Percentiles rank a stretch among this genome's conserved stretches.
Conservation (phyloP, 2,797 vertebrate genomes). For the Etheostoma perlongum region DNA sequence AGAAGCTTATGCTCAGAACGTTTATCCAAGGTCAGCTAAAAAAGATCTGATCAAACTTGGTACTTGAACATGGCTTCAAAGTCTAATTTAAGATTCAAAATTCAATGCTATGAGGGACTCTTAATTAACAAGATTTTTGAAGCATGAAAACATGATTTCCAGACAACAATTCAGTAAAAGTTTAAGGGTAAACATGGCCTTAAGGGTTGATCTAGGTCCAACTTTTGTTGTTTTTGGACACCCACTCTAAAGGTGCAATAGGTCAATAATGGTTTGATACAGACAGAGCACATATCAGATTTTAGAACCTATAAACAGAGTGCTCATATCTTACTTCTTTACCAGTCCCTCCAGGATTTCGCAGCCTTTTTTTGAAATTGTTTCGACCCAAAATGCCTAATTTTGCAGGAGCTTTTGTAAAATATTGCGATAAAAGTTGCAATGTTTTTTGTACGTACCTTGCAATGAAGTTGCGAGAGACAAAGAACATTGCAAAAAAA, state of each 20-base stretch:
- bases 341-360: neutral
- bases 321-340: neutral
- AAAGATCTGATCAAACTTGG: constrained; percentile 40
- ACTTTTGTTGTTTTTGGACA: neutral
- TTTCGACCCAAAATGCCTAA: too few relatives aligned
- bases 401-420: too few relatives aligned
- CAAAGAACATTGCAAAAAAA: too few relatives aligned
- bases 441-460: too few relatives aligned
- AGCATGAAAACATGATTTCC: constrained; percentile 36
- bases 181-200: constrained; percentile 10
- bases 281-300: neutral
- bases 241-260: neutral
- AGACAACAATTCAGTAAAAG: neutral
- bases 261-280: neutral
- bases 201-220: constrained; percentile 4
- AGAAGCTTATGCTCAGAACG: constrained; percentile 29
- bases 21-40: constrained; percentile 37
- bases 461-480: too few relatives aligned
- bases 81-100: constrained; percentile 42
- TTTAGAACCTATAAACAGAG: neutral
- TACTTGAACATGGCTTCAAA: constrained; percentile 54
- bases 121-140: constrained; percentile 37
- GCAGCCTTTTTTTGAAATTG: too few relatives aligned
- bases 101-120: constrained; percentile 10
- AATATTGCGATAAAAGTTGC: too few relatives aligned